A percentile compares a stretch with the other conserved stretches of the same genome.
phyloP scores from a whole-genome alignment of 2,888 invertebrate species.

The Mythimna ferrago region DNA sequence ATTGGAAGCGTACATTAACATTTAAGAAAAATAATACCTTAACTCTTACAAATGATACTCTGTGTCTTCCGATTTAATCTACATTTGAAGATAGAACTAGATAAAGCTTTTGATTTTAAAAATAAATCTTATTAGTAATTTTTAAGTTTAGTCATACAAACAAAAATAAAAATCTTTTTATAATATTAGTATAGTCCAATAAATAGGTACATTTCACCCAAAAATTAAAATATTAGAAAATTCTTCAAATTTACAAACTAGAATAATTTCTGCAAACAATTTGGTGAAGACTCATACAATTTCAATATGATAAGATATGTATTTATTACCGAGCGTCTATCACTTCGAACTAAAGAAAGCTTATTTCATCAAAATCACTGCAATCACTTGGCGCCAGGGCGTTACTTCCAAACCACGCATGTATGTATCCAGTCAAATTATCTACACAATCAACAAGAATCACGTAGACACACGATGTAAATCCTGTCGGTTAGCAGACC shows the following conservation, averaged over 20 bases:
- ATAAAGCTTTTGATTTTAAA: no score
- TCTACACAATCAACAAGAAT: constrained; percentile 64
- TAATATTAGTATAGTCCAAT: no score
- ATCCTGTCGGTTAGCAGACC: constrained; percentile 47
- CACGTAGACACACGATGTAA: constrained; percentile 64
- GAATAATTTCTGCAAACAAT: background rate
- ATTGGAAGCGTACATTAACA: no score
- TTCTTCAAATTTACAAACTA: no score
- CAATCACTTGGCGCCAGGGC: constrained; percentile 60
- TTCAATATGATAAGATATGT: background rate
- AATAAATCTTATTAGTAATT: no score
- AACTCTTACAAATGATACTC: background rate
- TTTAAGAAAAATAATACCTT: no score
- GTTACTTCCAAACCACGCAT: constrained; percentile 49
- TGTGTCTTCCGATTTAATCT: background rate
- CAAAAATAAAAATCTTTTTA: no score
- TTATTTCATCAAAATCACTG: constrained; percentile 47
- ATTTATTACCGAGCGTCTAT: background rate
- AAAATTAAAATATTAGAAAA: no score
- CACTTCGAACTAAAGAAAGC: constrained; percentile 1
- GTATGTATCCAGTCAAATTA: constrained; percentile 60
- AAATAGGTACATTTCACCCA: no score
- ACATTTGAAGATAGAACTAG: no score
- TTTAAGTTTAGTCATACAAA: no score
- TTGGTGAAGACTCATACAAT: background rate